These are phyloP conservation scores for Anolis apletophallus DNA, from an alignment of 2,797 vertebrate genomes.

Conservation along the genomic window DNA sequence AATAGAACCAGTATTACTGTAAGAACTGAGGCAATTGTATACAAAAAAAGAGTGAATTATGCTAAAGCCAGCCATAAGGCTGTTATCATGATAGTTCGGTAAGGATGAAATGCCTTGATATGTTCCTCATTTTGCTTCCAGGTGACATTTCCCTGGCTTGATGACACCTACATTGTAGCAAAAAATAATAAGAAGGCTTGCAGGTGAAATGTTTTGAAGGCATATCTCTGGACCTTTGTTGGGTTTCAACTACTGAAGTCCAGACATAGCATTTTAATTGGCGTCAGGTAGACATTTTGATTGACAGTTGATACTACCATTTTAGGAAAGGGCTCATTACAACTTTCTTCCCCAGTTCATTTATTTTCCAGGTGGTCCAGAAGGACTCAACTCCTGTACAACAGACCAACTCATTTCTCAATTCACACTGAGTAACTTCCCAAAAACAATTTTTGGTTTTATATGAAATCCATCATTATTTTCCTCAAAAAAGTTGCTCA, in stretches of 20 bases:
- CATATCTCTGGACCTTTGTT: background rate
- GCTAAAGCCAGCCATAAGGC: background rate
- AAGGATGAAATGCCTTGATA: background rate
- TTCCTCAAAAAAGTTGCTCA: background rate
- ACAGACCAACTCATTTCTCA: background rate
- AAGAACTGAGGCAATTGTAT: background rate
- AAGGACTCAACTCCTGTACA: background rate
- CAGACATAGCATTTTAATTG: conserved; percentile 13
- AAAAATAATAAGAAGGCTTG: conserved; percentile 16
- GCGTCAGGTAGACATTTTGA: conserved; percentile 1
- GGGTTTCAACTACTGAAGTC: conserved; percentile 10
- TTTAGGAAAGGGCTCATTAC: background rate
- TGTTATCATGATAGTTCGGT: background rate
- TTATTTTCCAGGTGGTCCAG: background rate
- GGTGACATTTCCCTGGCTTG: background rate
- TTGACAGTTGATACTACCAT: background rate
- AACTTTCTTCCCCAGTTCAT: background rate
- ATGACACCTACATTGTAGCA: background rate
- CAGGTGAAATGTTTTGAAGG: background rate
- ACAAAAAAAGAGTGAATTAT: background rate
- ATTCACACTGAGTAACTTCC: background rate
- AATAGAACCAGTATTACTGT: background rate
- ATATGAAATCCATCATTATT: background rate
- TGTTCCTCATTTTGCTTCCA: background rate
- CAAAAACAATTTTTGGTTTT: background rate